Evolutionary conservation across 1,140 invertebrate genomes (phyloP).

Genomic region (Harlomillsia oculata): DNA sequence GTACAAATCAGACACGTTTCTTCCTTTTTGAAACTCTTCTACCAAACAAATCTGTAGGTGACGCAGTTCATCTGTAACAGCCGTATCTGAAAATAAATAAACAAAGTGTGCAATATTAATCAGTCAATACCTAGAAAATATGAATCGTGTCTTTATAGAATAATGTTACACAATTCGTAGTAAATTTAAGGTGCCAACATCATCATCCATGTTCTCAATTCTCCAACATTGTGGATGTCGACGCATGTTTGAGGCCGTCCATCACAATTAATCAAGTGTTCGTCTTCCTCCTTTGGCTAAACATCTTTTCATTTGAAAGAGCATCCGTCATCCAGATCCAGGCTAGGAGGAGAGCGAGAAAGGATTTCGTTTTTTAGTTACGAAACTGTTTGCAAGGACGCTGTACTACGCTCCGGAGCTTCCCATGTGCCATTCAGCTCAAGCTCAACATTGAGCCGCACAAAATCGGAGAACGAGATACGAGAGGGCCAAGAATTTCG

Average conservation of each 20-base stretch:
- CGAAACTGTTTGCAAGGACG: too few species aligned
- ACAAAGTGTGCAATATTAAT: neutral
- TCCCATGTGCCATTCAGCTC: too few species aligned
- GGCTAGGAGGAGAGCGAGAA: too few species aligned
- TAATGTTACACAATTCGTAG: constrained; percentile 81
- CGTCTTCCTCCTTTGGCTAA: constrained; percentile 86
- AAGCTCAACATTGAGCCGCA: too few species aligned
- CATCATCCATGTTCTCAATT: constrained; percentile 87
- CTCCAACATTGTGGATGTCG: constrained; percentile 91
- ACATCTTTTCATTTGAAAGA: constrained; percentile 98
- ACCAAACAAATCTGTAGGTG: constrained; percentile 90
- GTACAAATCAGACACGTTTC: constrained; percentile 87
- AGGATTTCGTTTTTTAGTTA: too few species aligned
- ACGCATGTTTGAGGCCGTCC: constrained; percentile 96
- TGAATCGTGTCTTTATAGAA: neutral
- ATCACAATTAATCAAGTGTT: too few species aligned
- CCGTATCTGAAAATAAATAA: constrained; percentile 68
- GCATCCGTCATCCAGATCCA: too few species aligned
- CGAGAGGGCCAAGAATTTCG: too few species aligned
- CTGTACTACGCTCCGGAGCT: too few species aligned
- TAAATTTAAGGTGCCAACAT: constrained; percentile 93
- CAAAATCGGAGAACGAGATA: too few species aligned
- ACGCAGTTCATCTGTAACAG: constrained; percentile 91
- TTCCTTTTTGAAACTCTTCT: constrained; percentile 93
- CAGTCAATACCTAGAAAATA: neutral